A percentile compares a stretch with the other conserved stretches of the same genome.
Evolutionary conservation across 2,113 vertebrate species (phyloP).

Genomic region (Monopterus albus): DNA sequence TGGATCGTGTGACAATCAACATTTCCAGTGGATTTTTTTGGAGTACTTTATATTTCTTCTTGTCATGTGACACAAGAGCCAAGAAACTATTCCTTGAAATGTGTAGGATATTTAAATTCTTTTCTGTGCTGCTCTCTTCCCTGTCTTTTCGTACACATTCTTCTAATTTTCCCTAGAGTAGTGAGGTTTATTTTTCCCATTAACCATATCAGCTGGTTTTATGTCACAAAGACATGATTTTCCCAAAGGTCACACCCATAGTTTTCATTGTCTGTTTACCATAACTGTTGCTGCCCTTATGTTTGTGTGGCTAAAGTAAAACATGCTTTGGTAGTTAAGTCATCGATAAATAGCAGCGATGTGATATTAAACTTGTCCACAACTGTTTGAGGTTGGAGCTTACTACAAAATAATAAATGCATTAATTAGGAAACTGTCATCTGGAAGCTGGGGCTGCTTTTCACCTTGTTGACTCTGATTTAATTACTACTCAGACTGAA

Average conservation of each 20-base stretch:
- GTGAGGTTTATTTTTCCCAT: background rate
- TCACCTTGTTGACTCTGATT: slow-evolving; percentile 28
- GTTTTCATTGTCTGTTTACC: background rate
- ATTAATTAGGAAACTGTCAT: slow-evolving; percentile 23
- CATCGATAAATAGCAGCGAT: slow-evolving; percentile 28
- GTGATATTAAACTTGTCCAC: slow-evolving; percentile 22
- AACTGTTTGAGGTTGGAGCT: slow-evolving; percentile 34
- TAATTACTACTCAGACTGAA: slow-evolving; percentile 28
- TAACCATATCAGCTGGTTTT: background rate
- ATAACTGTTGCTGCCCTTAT: background rate
- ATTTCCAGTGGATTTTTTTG: slow-evolving; percentile 15
- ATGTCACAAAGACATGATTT: background rate
- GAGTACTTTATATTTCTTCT: background rate
- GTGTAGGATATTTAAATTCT: no score
- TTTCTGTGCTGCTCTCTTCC: background rate
- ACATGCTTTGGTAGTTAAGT: no score
- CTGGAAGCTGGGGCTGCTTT: slow-evolving; percentile 15
- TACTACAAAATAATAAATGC: slow-evolving; percentile 25
- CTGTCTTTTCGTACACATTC: background rate
- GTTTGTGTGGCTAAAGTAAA: slow-evolving; percentile 18
- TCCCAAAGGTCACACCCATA: background rate
- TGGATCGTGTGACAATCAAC: slow-evolving; percentile 20
- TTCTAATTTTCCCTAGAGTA: background rate
- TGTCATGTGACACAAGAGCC: background rate
- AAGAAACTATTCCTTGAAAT: background rate